These are phyloP conservation scores for Aspidiotus destructor DNA, from an alignment of 2,888 invertebrate genomes.

Conservation along the genomic window DNA sequence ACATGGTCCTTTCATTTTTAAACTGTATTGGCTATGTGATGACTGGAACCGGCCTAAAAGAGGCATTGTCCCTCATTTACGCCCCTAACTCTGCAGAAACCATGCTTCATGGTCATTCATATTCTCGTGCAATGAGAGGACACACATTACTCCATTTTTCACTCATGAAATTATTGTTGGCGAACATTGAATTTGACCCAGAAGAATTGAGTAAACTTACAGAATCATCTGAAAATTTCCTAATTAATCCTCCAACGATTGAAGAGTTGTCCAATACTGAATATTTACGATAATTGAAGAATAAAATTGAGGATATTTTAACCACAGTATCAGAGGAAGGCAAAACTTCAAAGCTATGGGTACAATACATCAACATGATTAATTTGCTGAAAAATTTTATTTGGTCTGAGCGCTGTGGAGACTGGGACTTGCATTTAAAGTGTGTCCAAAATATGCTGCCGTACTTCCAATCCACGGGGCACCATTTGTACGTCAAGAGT, in stretches of 20 bases:
- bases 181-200: background rate
- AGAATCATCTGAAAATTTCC: background rate
- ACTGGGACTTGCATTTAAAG: conserved; percentile 22
- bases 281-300: background rate
- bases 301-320: conserved; percentile 5
- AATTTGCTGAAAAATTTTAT: conserved; percentile 5
- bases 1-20: conserved; percentile 41
- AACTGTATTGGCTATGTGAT: conserved; percentile 41
- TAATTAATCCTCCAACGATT: background rate
- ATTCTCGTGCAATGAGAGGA: conserved; percentile 38
- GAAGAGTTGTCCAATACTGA: too few relatives aligned
- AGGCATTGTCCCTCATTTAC: conserved; percentile 39
- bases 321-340: conserved; percentile 19
- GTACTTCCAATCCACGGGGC: conserved; percentile 22
- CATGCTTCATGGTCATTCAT: conserved; percentile 39
- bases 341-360: conserved; percentile 37
- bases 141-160: conserved; percentile 38
- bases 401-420: conserved; percentile 9
- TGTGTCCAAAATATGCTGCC: conserved; percentile 20
- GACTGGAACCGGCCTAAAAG: conserved; percentile 42
- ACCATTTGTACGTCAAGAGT: conserved; percentile 30
- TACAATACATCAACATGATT: conserved; percentile 39
- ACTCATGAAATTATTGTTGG: conserved; percentile 18
- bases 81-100: conserved; percentile 39
- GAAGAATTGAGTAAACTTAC: background rate